Conservation (phyloP, 2,113 vertebrate genomes). For the Egretta garzetta region DNA sequence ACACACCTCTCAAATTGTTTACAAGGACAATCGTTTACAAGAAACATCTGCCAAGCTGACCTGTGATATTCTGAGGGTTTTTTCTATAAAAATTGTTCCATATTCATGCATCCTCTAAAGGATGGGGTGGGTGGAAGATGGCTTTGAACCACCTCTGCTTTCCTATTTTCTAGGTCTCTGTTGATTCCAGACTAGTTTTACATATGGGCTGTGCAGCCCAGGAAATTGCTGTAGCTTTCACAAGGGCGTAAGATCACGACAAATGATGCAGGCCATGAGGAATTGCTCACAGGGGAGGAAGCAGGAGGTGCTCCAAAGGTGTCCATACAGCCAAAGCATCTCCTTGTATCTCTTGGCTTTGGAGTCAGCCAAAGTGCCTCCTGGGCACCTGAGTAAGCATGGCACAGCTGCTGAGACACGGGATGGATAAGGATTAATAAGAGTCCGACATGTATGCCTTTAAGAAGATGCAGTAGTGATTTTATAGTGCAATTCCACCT, state of each 20-base stretch:
- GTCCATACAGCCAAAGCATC: neutral
- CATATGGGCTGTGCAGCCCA: neutral
- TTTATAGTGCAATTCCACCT: neutral
- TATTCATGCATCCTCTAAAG: neutral
- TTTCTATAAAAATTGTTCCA: neutral
- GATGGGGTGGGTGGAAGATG: neutral
- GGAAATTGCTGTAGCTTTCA: neutral
- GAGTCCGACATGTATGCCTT: neutral
- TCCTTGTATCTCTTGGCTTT: neutral
- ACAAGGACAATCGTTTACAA: neutral
- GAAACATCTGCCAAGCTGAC: neutral
- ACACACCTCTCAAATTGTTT: neutral
- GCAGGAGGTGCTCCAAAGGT: neutral
- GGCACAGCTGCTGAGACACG: neutral
- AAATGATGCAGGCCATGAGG: accelerated
- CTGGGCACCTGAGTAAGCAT: neutral
- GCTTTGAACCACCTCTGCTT: neutral
- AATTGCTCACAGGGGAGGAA: neutral
- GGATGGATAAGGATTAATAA: neutral
- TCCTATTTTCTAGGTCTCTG: neutral
- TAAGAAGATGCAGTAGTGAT: neutral
- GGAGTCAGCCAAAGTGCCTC: neutral
- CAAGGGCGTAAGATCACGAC: accelerated
- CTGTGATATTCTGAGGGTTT: neutral
- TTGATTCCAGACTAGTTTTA: neutral